phyloP scores from a whole-genome alignment of 2,113 vertebrate genomes.

The Smithornis capensis region DNA sequence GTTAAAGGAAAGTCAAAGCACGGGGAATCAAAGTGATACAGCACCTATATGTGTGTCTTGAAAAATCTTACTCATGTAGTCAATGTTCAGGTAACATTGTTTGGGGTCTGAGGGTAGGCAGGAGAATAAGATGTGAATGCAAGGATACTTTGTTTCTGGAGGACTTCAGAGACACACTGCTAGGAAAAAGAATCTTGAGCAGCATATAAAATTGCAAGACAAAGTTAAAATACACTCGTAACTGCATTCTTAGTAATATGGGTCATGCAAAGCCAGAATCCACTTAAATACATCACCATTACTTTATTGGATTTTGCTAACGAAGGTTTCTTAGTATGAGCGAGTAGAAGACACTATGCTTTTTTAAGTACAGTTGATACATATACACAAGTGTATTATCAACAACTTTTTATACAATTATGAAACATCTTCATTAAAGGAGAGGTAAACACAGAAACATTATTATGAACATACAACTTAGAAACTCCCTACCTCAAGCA shows the following conservation, averaged over 20 bases:
- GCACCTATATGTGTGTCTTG: fast-evolving
- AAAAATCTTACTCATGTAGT: fast-evolving
- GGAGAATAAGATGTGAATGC: background rate
- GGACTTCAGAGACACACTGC: background rate
- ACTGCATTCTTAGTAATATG: background rate
- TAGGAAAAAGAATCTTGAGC: background rate
- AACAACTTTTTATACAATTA: background rate
- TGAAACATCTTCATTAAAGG: background rate
- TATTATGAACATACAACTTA: background rate
- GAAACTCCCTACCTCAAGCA: background rate
- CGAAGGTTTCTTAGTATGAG: background rate
- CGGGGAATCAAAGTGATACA: background rate
- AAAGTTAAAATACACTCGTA: background rate
- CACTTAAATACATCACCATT: background rate
- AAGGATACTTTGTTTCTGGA: background rate
- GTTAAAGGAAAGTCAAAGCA: background rate
- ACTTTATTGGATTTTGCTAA: background rate
- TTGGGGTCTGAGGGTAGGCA: background rate
- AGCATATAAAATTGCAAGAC: background rate
- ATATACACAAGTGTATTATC: background rate
- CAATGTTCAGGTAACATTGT: background rate
- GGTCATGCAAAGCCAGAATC: background rate
- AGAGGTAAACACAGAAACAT: background rate
- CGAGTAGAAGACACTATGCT: background rate
- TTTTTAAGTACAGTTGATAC: background rate